A percentile compares a stretch with the other conserved stretches of the same genome.
Evolutionary conservation across 2,113 vertebrate species (phyloP).

Genomic region (Motacilla alba): DNA sequence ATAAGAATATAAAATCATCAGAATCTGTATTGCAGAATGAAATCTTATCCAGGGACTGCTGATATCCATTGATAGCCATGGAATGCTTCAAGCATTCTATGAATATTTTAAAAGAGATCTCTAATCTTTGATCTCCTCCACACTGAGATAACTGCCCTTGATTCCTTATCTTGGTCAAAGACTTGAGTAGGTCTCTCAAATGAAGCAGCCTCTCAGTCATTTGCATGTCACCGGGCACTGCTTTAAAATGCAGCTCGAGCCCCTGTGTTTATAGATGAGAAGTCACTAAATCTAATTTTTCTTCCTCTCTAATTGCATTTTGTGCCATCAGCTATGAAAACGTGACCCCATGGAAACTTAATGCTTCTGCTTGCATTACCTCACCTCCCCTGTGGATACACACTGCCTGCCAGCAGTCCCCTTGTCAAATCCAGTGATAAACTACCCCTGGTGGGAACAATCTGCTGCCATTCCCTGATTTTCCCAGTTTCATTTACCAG

Average conservation of each 20-base stretch:
- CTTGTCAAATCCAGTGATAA: conserved; percentile 13
- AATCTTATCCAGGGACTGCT: background rate
- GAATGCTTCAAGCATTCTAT: background rate
- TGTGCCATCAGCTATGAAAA: conserved; percentile 36
- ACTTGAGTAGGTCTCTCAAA: background rate
- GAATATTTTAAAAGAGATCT: background rate
- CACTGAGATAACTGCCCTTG: background rate
- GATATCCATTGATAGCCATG: background rate
- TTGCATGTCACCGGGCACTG: background rate
- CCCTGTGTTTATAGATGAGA: background rate
- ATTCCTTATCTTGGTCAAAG: conserved; percentile 7
- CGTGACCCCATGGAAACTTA: background rate
- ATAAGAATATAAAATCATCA: background rate
- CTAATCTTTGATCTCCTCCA: background rate
- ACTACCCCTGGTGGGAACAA: background rate
- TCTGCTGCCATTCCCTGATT: background rate
- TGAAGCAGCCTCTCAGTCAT: background rate
- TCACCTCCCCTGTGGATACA: conserved; percentile 35
- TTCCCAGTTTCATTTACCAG: background rate
- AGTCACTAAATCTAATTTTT: conserved; percentile 24
- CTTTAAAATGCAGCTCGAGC: background rate
- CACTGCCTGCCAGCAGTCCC: background rate
- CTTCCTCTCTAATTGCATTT: conserved; percentile 34
- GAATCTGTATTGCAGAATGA: background rate
- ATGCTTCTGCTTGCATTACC: conserved; percentile 29